phyloP scores from a whole-genome alignment of 2,888 invertebrate species.

The Epirrhoe tristata region DNA sequence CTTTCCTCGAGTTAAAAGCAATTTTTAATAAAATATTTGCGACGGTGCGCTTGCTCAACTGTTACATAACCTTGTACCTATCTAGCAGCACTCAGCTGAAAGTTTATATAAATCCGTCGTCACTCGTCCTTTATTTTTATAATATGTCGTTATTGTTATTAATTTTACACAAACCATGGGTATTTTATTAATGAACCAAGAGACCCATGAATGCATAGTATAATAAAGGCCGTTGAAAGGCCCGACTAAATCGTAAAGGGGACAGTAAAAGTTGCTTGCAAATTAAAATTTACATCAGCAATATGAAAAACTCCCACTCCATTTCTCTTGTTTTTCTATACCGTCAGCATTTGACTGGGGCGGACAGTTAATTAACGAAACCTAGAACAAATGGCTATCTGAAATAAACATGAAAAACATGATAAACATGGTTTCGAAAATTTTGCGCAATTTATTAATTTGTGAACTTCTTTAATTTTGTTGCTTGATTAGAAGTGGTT shows the following conservation, averaged over 20 bases:
- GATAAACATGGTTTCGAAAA: constrained; percentile 50
- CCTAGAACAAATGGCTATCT: constrained; percentile 73
- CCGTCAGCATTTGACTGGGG: constrained; percentile 74
- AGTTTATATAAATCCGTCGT: constrained; percentile 7
- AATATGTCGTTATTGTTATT: constrained; percentile 25
- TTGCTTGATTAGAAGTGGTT: constrained; percentile 30
- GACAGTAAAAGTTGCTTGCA: constrained; percentile 80
- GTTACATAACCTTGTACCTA: constrained; percentile 9
- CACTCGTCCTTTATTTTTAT: constrained; percentile 14
- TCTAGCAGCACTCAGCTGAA: constrained; percentile 16
- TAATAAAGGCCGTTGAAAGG: constrained; percentile 78
- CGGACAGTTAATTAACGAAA: constrained; percentile 80
- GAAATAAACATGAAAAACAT: constrained; percentile 61
- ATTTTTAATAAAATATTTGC: constrained; percentile 46
- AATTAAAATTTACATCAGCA: constrained; percentile 84
- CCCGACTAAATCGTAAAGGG: constrained; percentile 81
- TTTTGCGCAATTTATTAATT: constrained; percentile 46
- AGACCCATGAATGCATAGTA: constrained; percentile 73
- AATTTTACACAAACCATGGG: constrained; percentile 30
- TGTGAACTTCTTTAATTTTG: constrained; percentile 41
- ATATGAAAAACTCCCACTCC: constrained; percentile 79
- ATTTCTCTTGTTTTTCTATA: constrained; percentile 73
- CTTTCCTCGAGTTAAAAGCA: constrained; percentile 42
- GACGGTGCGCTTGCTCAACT: constrained; percentile 32
- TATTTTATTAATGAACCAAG: constrained; percentile 60